Base-by-base conservation (phyloP, 2,888 invertebrate genomes). In the Lithophane semibrunnea region DNA sequence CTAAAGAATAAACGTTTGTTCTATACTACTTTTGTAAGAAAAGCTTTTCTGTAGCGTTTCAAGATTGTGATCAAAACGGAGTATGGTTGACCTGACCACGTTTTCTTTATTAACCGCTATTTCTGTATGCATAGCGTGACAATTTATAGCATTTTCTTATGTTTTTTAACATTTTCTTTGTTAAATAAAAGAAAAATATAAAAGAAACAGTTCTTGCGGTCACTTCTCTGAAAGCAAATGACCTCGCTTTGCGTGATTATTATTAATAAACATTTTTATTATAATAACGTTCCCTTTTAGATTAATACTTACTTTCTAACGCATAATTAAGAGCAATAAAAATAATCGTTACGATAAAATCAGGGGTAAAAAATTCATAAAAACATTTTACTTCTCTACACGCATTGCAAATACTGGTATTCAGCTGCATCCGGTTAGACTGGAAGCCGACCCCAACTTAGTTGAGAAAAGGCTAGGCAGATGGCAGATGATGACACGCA, bases 111-210 rank as follows among this genome's bases (percentile, higher is more conserved):
- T 75, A 83, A 76, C 65, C 70, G 75, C 84, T 90, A 90, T 90
- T 91, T 89, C 82, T 86, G 85, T 89, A 88, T 78, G 83, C 87
- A 88, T 92, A 79, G 92, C 93, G 93, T 93, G 93, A 90, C 90
- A 89, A 84, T 85, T 85, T 83, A 86, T 82, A 84, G 85, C 84
- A 86, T 87, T 90, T 29, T 89, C 83, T 87, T 89, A 77, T 77
- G 79, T 88, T 88, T 90, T 88, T 87, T 69, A 83, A 85, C 87
- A 75, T 84, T 89, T 90, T 86, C 82, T 89, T 86, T 85, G 80
- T 80, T 79, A 69, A 84, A 83, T 66, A 85, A 86, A 87, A 86
- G 83, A 79, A 80, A 81, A 80, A 80, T 73, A 82, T 69, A 80
- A 78, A 73, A 73, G 70, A 74, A 79, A 70, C 73, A 61, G 12